Evolutionary conservation across 1,140 invertebrate species (phyloP).

Genomic region (Pseudomyrmex gracilis): DNA sequence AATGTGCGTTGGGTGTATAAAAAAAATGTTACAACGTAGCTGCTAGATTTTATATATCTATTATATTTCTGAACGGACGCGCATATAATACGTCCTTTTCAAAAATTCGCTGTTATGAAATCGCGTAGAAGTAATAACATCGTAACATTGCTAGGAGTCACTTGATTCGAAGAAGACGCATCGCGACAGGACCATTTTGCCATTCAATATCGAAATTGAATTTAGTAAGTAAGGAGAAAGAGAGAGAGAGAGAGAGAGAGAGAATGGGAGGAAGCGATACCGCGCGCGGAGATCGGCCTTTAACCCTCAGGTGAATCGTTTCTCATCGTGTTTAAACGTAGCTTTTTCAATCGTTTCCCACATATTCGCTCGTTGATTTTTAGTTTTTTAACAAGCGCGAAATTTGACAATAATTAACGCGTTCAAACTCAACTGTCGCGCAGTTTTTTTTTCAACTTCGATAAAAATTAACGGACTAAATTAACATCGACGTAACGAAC

Average conservation of each 20-base stretch:
- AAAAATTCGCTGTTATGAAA: conserved; percentile 20
- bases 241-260: not conserved
- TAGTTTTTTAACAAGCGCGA: conserved; percentile 37
- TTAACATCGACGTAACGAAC: not conserved
- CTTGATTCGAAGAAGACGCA: conserved; percentile 28
- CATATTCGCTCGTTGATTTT: conserved; percentile 49
- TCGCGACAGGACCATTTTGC: conserved; percentile 34
- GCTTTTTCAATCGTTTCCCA: conserved; percentile 74
- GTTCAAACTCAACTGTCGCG: not conserved
- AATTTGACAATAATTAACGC: conserved; percentile 2
- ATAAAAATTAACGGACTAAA: not conserved
- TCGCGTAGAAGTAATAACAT: conserved; percentile 17
- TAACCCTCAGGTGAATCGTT: conserved; percentile 65
- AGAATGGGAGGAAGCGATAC: conserved; percentile 4
- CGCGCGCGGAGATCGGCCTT: conserved; percentile 16
- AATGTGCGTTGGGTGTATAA: too few relatives aligned
- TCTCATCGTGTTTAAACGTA: conserved; percentile 72
- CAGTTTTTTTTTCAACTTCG: not conserved
- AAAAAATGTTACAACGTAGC: too few relatives aligned
- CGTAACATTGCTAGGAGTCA: conserved; percentile 35
- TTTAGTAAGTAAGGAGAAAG: conserved; percentile 17
- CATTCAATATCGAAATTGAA: conserved; percentile 56
- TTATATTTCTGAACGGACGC: too few relatives aligned
- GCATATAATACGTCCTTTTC: not conserved
- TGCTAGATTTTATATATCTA: too few relatives aligned